Percentiles rank a stretch among this genome's conserved stretches.
Conservation (phyloP, 2,888 invertebrate genomes). For the Eupithecia subumbrata region DNA sequence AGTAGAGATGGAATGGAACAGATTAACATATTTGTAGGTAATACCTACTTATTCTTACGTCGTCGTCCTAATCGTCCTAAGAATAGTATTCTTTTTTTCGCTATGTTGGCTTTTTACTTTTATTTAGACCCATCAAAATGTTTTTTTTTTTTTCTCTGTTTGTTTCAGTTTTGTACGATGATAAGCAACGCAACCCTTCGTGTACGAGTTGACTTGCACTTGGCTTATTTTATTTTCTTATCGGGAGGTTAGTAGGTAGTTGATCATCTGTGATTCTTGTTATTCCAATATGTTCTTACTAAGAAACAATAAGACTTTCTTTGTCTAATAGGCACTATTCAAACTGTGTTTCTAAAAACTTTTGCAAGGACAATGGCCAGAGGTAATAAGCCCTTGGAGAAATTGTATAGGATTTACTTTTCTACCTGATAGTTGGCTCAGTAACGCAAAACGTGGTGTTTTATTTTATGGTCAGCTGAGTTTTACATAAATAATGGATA, state of each 20-base stretch:
- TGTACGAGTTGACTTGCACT: not conserved
- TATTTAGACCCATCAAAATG: not conserved
- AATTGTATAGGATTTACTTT: constrained; percentile 48
- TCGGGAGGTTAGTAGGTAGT: constrained; percentile 18
- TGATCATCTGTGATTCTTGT: constrained; percentile 11
- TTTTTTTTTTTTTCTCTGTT: not conserved
- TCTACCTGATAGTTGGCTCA: constrained; percentile 47
- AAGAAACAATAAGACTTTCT: constrained; percentile 33
- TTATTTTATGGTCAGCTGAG: constrained; percentile 48
- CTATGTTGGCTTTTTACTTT: no score
- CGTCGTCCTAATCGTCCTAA: no score
- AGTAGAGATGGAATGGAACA: no score
- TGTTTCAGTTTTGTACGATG: not conserved
- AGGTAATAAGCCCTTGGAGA: constrained; percentile 31
- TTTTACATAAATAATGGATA: constrained; percentile 42
- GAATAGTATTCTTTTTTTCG: no score
- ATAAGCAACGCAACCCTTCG: not conserved
- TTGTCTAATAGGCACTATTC: constrained; percentile 26
- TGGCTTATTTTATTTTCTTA: constrained; percentile 10
- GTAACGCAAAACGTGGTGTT: constrained; percentile 48
- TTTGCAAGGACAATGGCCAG: constrained; percentile 27
- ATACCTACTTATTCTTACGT: no score
- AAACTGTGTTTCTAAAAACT: constrained; percentile 30
- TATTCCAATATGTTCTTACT: constrained; percentile 37
- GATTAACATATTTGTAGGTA: no score